Evolutionary conservation across 2,113 vertebrate genomes (phyloP).

Genomic region (Anolis sagrei): DNA sequence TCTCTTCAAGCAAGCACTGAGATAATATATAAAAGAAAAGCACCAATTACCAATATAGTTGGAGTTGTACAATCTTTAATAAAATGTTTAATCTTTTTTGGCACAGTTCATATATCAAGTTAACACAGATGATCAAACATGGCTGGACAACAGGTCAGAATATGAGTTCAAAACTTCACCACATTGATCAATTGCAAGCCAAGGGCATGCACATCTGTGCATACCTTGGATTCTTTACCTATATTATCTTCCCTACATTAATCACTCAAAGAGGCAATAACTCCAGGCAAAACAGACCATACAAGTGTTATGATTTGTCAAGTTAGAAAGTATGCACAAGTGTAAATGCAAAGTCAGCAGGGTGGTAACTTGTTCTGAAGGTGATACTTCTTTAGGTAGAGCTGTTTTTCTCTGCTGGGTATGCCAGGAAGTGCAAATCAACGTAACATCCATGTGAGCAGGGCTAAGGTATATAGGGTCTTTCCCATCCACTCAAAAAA

Average conservation of each 20-base stretch:
- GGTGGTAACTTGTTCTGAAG: neutral
- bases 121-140: conserved; percentile 1
- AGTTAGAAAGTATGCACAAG: neutral
- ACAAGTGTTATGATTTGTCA: neutral
- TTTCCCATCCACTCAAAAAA: neutral
- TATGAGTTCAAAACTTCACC: neutral
- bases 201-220: neutral
- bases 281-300: neutral
- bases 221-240: conserved; percentile 7
- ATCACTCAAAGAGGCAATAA: conserved; percentile 16
- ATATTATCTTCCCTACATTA: conserved; percentile 1
- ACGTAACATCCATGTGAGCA: neutral
- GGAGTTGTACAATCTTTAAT: neutral
- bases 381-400: neutral
- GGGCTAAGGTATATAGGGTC: neutral
- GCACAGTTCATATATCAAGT: conserved; percentile 24
- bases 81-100: neutral
- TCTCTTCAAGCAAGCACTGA: neutral
- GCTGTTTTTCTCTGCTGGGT: neutral
- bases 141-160: neutral
- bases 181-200: neutral
- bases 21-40: conserved; percentile 6
- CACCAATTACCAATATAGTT: neutral
- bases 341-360: neutral
- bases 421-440: neutral